Evolutionary conservation across 2,797 vertebrate genomes (phyloP).

Genomic region (Gallinago nigripennis): DNA sequence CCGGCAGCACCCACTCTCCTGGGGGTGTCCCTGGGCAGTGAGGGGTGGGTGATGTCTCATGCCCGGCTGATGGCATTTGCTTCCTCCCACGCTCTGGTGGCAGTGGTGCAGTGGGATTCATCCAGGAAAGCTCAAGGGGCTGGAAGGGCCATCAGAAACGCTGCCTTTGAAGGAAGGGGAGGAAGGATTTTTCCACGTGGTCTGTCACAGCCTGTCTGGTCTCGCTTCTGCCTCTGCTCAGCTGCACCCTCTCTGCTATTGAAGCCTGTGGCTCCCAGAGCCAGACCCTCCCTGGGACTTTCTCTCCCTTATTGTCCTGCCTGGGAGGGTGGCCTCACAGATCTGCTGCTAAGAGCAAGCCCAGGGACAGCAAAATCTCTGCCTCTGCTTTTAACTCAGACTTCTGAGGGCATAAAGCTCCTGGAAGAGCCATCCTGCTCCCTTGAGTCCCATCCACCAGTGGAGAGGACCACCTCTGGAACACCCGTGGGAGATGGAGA

Average conservation of each 20-base stretch:
- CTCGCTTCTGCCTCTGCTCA: neutral
- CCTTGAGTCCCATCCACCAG: accelerated
- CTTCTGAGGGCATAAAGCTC: neutral
- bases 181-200: neutral
- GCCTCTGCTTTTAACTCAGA: neutral
- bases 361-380: neutral
- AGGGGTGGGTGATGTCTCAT: neutral
- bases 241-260: neutral
- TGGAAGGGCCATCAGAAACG: neutral
- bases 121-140: neutral
- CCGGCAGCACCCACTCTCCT: neutral
- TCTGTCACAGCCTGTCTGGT: neutral
- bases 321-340: neutral
- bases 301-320: accelerated
- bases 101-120: accelerated
- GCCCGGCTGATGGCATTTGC: neutral
- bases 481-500: accelerated
- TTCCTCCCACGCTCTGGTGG: accelerated
- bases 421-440: neutral
- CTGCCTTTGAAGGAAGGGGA: neutral
- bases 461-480: accelerated
- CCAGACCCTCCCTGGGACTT: neutral
- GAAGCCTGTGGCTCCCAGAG: neutral
- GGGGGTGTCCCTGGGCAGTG: neutral
- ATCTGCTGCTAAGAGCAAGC: neutral